These are phyloP conservation scores for Rosalia funebris DNA, from an alignment of 2,888 invertebrate species.

Conservation along the genomic window DNA sequence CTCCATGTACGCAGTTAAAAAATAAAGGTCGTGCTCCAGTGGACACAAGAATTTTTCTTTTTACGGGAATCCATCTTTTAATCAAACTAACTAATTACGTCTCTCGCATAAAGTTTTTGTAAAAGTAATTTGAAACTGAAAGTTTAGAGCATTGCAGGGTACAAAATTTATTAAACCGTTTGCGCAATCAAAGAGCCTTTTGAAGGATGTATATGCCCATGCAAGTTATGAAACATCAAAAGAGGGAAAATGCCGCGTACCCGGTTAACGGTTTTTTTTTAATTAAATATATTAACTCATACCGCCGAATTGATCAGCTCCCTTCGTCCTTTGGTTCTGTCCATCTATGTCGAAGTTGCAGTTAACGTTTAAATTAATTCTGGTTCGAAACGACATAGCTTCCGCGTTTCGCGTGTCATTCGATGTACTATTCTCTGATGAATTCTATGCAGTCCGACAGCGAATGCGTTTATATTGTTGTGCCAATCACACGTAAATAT, in stretches of 20 bases:
- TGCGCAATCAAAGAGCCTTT: not conserved
- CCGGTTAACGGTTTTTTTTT: conserved; percentile 14
- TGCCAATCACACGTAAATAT: conserved; percentile 26
- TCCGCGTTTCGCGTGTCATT: conserved; percentile 23
- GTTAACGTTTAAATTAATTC: conserved; percentile 21
- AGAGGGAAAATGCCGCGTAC: not conserved
- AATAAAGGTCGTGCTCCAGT: not conserved
- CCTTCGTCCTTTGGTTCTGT: not conserved
- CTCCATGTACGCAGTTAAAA: too few relatives aligned
- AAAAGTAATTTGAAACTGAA: conserved; percentile 6
- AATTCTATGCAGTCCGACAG: conserved; percentile 16
- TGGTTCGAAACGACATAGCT: conserved; percentile 1
- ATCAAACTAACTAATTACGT: conserved; percentile 2
- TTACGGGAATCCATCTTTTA: not conserved
- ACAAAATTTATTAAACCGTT: conserved; percentile 17
- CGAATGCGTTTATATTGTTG: conserved; percentile 30
- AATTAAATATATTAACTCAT: not conserved
- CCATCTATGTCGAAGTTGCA: not conserved
- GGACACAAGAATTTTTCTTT: not conserved
- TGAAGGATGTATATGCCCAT: conserved; percentile 6
- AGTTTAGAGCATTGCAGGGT: not conserved
- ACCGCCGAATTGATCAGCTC: not conserved
- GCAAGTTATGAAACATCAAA: conserved; percentile 21
- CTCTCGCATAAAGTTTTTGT: not conserved
- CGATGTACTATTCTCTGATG: conserved; percentile 18